Evolutionary conservation across 2,797 vertebrate species (phyloP).

Genomic region (Oryzias dopingdopingensis): DNA sequence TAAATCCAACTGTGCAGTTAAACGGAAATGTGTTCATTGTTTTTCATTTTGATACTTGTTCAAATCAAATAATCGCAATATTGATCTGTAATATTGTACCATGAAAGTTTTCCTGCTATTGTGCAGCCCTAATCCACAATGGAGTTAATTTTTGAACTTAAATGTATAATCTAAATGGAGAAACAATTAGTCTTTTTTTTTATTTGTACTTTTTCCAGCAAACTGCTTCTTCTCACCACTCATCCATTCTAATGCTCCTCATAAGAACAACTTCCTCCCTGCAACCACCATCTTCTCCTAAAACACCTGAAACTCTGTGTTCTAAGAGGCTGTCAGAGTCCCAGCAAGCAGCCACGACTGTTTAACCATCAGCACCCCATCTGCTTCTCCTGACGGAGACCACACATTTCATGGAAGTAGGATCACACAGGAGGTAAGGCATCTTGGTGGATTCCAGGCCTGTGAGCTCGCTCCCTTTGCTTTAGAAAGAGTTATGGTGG

Average conservation of each 20-base stretch:
- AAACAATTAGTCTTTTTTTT: too few species aligned
- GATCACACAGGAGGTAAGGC: conserved; percentile 39
- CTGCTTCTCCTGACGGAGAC: conserved; percentile 36
- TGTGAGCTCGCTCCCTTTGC: conserved; percentile 59
- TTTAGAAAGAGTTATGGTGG: conserved; percentile 69
- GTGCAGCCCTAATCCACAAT: too few species aligned
- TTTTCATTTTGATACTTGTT: too few species aligned
- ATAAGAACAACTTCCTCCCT: conserved; percentile 10
- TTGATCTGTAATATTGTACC: too few species aligned
- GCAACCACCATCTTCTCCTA: conserved; percentile 29
- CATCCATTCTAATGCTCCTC: background rate
- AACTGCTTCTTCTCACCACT: background rate
- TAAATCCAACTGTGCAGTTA: too few species aligned
- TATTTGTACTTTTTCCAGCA: background rate
- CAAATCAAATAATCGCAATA: too few species aligned
- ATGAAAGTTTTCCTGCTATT: too few species aligned
- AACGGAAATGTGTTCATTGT: too few species aligned
- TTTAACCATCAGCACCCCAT: conserved; percentile 52
- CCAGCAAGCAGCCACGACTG: conserved; percentile 53
- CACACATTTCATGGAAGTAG: conserved; percentile 51
- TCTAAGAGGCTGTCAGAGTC: conserved; percentile 45
- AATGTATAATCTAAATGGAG: too few species aligned
- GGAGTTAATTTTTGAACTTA: too few species aligned
- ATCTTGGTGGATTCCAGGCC: conserved; percentile 59
- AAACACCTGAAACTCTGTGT: conserved; percentile 39